Evolutionary conservation across 2,888 invertebrate species (phyloP).

Genomic region (Caenorhabditis plicata): DNA sequence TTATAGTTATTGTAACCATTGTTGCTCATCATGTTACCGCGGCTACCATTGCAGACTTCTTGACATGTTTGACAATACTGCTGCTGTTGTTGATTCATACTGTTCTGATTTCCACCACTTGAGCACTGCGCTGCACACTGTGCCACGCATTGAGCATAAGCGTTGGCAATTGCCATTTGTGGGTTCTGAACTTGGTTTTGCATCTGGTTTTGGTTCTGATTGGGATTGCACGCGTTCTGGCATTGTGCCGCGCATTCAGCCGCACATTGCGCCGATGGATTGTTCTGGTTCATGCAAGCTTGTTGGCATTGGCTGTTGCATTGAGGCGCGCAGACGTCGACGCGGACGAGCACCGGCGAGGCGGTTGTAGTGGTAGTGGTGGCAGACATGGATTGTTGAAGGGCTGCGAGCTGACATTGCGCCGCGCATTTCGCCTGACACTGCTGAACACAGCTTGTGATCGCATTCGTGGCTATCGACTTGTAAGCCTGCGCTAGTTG

Average conservation of each 20-base stretch:
- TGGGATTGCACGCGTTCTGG: slow-evolving; percentile 9
- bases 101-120: neutral
- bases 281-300: slow-evolving; percentile 16
- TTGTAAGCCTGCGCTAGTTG: slow-evolving; percentile 14
- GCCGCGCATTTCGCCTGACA: slow-evolving; percentile 23
- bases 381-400: too few relatives aligned
- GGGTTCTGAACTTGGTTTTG: too few relatives aligned
- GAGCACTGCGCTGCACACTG: slow-evolving; percentile 26
- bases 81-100: slow-evolving; percentile 21
- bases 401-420: slow-evolving; percentile 3
- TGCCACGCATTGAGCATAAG: slow-evolving; percentile 11
- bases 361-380: slow-evolving; percentile 2
- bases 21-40: too few relatives aligned
- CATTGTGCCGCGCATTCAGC: slow-evolving; percentile 21
- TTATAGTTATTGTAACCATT: slow-evolving; percentile 13
- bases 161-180: too few relatives aligned
- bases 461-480: slow-evolving; percentile 10
- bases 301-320: slow-evolving; percentile 25
- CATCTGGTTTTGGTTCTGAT: too few relatives aligned
- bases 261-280: slow-evolving; percentile 13
- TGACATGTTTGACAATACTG: slow-evolving; percentile 15
- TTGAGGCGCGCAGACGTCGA: slow-evolving; percentile 24
- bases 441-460: slow-evolving; percentile 20
- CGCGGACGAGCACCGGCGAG: slow-evolving; percentile 12
- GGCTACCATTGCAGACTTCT: too few relatives aligned